Conservation (phyloP, 2,113 vertebrate species). For the Telmatochromis brichardi region DNA sequence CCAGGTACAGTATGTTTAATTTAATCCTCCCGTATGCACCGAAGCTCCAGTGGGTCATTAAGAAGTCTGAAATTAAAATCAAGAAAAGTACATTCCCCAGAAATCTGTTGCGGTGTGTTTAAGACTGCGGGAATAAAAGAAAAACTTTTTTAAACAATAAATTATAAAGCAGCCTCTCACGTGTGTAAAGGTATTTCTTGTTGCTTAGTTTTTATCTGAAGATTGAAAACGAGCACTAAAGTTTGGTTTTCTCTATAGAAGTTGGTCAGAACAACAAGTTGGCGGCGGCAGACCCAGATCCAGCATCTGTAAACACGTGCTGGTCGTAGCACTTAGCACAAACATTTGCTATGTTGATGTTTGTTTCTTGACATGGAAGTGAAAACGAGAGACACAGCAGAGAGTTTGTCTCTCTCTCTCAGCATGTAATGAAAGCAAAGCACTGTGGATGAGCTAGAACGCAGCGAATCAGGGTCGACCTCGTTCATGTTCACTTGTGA, state of each 20-base stretch:
- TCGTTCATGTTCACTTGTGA: background rate
- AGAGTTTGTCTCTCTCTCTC: background rate
- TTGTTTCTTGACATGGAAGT: background rate
- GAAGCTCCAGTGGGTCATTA: background rate
- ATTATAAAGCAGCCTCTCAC: background rate
- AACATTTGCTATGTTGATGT: background rate
- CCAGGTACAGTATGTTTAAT: background rate
- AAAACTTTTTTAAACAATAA: background rate
- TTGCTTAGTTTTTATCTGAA: background rate
- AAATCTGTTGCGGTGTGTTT: background rate
- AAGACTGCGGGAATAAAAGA: rapidly evolving
- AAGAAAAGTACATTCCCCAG: background rate
- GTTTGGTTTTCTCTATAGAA: background rate
- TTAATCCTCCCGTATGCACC: background rate
- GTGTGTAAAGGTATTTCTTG: background rate
- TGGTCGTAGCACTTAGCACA: background rate
- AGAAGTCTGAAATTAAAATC: background rate
- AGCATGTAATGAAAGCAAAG: background rate
- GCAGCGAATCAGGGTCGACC: background rate
- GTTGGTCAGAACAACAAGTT: background rate
- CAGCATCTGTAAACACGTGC: background rate
- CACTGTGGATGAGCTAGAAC: background rate
- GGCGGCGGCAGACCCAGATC: rapidly evolving
- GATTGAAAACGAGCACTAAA: background rate
- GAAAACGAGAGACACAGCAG: background rate